Base-by-base conservation (phyloP, 1,140 invertebrate genomes). In the Habropoda laboriosa region DNA sequence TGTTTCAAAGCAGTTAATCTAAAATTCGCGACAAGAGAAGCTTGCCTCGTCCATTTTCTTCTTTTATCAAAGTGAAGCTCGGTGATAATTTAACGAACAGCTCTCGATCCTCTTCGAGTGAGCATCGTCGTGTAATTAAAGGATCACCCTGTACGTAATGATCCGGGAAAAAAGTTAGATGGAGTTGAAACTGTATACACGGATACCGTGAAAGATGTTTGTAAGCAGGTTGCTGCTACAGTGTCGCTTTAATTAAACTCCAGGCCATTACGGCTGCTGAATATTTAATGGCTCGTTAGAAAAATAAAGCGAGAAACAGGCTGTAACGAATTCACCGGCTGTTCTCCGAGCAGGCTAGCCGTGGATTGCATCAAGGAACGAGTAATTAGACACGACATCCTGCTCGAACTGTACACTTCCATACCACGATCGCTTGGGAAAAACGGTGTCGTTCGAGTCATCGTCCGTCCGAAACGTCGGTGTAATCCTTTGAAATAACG, bases 161-260 rank as follows among this genome's bases (percentile, higher is more conserved):
- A 53, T 68, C 47, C 47, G 12, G 12, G 18, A 38, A 68, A 66
- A 68, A 53, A 53, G 66, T 53, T 51, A 38, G 66, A 68, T 70
- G 24, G 49, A 70, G 35, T 70, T 70, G 16, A 55, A 70, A 70
- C 30, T 21, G 35, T 53, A 40, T 53, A 53, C 67, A 55, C 67
- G 49, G 35, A 27, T n/a, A 55, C 47, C 35, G n/a, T 70, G 47
- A 38, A 70, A 70, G 67, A 70, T 70, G 49, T 70, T 70, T 70
- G 49, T 38, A 70, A 70, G 49, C 67, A 71, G 51, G 51, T 55
- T 71, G 67, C 51, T 13, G 51, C 35, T 21, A 57, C 67, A 40
- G 67, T 71, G 67, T 71, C 67, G 51, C 24, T 71, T 71, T 71
- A 71, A 71, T 71, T 71, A 71, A 55, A 71, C 51, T 55, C 51